Conservation (phyloP, 2,113 vertebrate genomes). For the Peromyscus californicus region DNA sequence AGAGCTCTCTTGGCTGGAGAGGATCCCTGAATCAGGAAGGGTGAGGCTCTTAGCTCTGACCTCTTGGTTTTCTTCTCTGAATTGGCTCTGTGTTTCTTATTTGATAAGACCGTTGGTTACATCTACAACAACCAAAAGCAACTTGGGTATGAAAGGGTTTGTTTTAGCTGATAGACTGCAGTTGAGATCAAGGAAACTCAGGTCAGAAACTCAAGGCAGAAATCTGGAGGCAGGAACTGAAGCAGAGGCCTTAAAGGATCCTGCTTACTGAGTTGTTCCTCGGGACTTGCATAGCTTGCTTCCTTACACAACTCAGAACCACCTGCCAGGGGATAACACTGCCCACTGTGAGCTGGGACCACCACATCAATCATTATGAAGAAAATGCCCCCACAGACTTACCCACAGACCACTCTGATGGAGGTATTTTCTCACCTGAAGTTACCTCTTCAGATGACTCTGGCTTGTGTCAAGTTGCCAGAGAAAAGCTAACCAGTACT, state of each 20-base stretch:
- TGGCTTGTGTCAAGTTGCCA: no score
- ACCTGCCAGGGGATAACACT: neutral
- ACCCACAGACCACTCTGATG: neutral
- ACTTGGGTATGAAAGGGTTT: neutral
- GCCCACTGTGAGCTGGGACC: neutral
- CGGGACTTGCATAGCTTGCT: neutral
- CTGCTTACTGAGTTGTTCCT: neutral
- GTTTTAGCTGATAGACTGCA: neutral
- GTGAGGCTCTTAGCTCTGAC: no score
- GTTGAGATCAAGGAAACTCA: neutral
- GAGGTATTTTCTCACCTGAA: neutral
- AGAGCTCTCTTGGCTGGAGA: no score
- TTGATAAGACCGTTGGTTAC: no score
- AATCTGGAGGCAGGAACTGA: neutral
- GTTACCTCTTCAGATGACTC: neutral
- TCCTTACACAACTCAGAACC: neutral
- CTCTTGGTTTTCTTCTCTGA: no score
- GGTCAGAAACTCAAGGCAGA: neutral
- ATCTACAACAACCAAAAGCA: neutral
- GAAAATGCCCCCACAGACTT: neutral
- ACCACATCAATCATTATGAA: neutral
- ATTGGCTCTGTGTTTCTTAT: no score
- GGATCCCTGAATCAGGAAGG: no score
- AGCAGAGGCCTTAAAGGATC: neutral
- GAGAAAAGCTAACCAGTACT: neutral